These are phyloP conservation scores for Mellilla xanthometata DNA, from an alignment of 2,888 invertebrate genomes.

Conservation along the genomic window DNA sequence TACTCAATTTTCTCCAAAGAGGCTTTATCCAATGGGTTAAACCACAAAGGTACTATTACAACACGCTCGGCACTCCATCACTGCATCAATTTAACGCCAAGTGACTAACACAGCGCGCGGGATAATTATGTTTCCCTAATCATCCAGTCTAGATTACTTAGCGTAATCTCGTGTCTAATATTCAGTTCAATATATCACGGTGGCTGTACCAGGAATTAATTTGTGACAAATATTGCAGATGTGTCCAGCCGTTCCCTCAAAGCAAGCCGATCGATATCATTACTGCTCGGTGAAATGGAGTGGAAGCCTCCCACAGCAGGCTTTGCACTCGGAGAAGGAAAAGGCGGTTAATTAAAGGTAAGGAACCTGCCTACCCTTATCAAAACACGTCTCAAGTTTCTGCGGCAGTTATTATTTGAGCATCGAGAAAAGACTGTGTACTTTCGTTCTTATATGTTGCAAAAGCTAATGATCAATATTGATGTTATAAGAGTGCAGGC, in stretches of 20 bases:
- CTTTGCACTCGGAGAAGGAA: constrained; percentile 50
- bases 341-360: constrained; percentile 46
- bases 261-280: constrained; percentile 62
- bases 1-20: no score
- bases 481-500: constrained; percentile 26
- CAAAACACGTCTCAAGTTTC: constrained; percentile 8
- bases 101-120: constrained; percentile 1
- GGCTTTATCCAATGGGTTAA: not conserved
- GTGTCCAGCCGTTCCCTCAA: constrained; percentile 39
- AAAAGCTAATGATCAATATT: not conserved
- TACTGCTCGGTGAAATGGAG: constrained; percentile 55
- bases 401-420: constrained; percentile 1
- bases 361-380: constrained; percentile 6
- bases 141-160: constrained; percentile 18
- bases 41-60: constrained; percentile 1
- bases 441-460: not conserved
- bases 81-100: constrained; percentile 12
- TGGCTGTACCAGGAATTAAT: constrained; percentile 33
- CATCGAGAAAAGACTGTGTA: not conserved
- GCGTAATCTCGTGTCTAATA: constrained; percentile 22
- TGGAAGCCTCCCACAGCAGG: constrained; percentile 47
- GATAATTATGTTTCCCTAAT: constrained; percentile 17
- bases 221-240: constrained; percentile 45
- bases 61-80: constrained; percentile 11
- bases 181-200: constrained; percentile 21